Evolutionary conservation across 2,888 invertebrate genomes (phyloP).

Genomic region (Hydroisotoma schaefferi): DNA sequence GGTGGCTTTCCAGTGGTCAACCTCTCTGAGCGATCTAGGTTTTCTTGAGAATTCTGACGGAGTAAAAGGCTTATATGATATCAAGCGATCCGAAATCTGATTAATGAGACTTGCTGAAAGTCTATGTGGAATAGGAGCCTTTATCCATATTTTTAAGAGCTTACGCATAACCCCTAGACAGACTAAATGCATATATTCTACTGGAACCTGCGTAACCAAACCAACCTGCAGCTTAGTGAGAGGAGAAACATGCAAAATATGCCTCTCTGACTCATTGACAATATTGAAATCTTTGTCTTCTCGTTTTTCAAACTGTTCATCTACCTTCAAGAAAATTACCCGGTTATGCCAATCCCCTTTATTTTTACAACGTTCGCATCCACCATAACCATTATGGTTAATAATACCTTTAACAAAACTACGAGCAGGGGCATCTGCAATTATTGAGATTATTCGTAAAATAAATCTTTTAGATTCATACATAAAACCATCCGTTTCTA

Average conservation of each 20-base stretch:
- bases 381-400: conserved; percentile 21
- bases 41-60: conserved; percentile 18
- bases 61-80: conserved; percentile 6
- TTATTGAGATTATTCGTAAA: conserved; percentile 17
- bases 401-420: conserved; percentile 27
- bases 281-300: neutral
- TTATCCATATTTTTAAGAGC: conserved; percentile 19
- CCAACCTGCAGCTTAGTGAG: conserved; percentile 14
- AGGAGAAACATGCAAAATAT: conserved; percentile 7
- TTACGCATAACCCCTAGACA: conserved; percentile 34
- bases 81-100: conserved; percentile 10
- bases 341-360: conserved; percentile 14
- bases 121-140: neutral
- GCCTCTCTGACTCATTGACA: too few species aligned
- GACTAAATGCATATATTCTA: conserved; percentile 35
- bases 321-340: conserved; percentile 16
- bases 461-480: neutral
- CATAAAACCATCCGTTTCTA: neutral
- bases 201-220: conserved; percentile 19
- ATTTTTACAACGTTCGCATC: conserved; percentile 21
- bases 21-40: conserved; percentile 9
- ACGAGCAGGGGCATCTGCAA: conserved; percentile 31
- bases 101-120: neutral
- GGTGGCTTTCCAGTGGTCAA: conserved; percentile 9
- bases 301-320: conserved; percentile 12